Conservation (phyloP, 2,113 vertebrate species). For the Microcebus lehilahytsara region DNA sequence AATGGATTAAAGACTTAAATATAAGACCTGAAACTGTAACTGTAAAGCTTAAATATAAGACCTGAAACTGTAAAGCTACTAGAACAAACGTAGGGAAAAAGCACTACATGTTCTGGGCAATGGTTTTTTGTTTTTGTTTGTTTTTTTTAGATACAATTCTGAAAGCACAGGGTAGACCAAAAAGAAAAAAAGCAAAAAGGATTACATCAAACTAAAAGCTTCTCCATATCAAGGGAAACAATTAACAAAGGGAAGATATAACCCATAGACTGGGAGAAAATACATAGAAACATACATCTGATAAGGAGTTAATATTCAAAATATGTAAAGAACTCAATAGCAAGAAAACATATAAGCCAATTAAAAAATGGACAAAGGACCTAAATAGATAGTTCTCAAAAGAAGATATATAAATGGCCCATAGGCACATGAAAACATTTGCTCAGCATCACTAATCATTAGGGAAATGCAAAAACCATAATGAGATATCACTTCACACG, state of each 20-base stretch:
- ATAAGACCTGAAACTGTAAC: not conserved
- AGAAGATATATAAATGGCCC: not conserved
- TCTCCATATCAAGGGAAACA: not conserved
- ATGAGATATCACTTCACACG: not conserved
- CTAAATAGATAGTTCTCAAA: not conserved
- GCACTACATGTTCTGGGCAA: not conserved
- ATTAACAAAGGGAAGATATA: not conserved
- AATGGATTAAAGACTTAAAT: not conserved
- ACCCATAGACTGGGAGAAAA: not conserved
- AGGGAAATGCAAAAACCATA: not conserved
- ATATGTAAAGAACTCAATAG: not conserved
- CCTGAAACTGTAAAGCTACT: not conserved
- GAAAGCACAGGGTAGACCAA: not conserved
- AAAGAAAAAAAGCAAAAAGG: not conserved
- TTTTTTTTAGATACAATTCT: not conserved
- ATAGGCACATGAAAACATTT: not conserved
- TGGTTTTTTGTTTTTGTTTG: not conserved
- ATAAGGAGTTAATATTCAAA: not conserved
- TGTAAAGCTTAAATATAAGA: not conserved
- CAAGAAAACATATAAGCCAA: not conserved
- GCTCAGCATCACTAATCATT: not conserved
- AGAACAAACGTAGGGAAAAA: not conserved
- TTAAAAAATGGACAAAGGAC: not conserved
- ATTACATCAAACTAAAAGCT: not conserved
- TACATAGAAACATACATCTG: not conserved